phyloP scores from a whole-genome alignment of 1,140 invertebrate species.

The Magallana angulata region DNA sequence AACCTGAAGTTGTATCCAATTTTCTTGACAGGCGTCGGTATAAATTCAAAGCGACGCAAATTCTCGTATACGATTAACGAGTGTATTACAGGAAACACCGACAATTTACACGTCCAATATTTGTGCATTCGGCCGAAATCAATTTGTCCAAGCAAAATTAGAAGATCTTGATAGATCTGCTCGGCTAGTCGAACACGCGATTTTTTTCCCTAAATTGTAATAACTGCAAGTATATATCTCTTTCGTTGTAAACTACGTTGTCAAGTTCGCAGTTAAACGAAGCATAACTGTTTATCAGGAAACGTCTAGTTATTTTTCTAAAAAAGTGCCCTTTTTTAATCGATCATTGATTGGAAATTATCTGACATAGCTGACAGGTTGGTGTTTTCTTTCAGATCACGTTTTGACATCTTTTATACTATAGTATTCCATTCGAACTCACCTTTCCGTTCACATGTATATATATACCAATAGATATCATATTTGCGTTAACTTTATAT shows the following conservation, averaged over 20 bases:
- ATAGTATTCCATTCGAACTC: too few relatives aligned
- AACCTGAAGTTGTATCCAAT: constrained; percentile 13
- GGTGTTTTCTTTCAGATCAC: too few relatives aligned
- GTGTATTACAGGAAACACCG: neutral
- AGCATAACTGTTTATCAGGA: neutral
- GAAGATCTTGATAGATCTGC: constrained; percentile 9
- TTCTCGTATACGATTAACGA: constrained; percentile 20
- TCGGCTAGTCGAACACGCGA: neutral
- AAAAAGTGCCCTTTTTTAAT: too few relatives aligned
- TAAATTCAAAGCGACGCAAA: constrained; percentile 4
- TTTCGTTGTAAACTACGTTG: neutral
- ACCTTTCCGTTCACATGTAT: too few relatives aligned
- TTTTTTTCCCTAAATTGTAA: constrained; percentile 14
- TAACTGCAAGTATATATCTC: too few relatives aligned
- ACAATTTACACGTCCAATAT: constrained; percentile 31
- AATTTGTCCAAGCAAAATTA: constrained; percentile 18
- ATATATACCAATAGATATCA: too few relatives aligned
- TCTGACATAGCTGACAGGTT: too few relatives aligned
- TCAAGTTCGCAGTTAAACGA: neutral
- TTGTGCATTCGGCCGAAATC: constrained; percentile 27
- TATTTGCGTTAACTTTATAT: too few relatives aligned
- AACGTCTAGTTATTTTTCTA: neutral
- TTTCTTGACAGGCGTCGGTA: constrained; percentile 12
- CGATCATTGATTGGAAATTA: too few relatives aligned
- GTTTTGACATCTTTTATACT: too few relatives aligned